These are phyloP conservation scores for Astyanax mexicanus DNA, from an alignment of 2,797 vertebrate genomes.

Conservation along the genomic window DNA sequence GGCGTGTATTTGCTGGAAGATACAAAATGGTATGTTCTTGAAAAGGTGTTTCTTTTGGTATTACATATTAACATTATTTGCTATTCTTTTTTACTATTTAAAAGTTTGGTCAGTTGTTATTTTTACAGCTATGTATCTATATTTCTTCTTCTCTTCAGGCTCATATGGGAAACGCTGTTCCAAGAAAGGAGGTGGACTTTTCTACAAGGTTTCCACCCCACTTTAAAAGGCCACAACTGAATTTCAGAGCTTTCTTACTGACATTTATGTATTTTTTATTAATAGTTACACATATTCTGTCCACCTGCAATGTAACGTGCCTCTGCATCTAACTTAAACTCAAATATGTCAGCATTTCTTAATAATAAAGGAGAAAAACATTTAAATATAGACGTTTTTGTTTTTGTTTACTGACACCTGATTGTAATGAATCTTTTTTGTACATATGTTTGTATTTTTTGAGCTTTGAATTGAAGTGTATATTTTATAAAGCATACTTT, in stretches of 20 bases:
- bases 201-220: not conserved
- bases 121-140: not conserved
- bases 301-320: not conserved
- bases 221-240: not conserved
- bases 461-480: not conserved
- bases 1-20: not conserved
- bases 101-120: not conserved
- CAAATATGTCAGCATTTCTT: not conserved
- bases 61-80: not conserved
- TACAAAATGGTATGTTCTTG: not conserved
- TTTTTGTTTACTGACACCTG: not conserved
- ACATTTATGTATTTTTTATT: not conserved
- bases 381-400: not conserved
- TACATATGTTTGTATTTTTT: not conserved
- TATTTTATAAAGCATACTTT: too few relatives aligned
- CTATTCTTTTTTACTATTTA: too few relatives aligned
- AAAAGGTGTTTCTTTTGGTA: not conserved
- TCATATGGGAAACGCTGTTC: not conserved
- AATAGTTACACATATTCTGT: not conserved
- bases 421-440: too few relatives aligned
- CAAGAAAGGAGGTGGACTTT: not conserved
- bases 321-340: not conserved
- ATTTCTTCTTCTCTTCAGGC: not conserved
- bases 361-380: not conserved
- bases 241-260: not conserved